Conservation (phyloP, 2,113 vertebrate genomes). For the Brachyistius frenatus region DNA sequence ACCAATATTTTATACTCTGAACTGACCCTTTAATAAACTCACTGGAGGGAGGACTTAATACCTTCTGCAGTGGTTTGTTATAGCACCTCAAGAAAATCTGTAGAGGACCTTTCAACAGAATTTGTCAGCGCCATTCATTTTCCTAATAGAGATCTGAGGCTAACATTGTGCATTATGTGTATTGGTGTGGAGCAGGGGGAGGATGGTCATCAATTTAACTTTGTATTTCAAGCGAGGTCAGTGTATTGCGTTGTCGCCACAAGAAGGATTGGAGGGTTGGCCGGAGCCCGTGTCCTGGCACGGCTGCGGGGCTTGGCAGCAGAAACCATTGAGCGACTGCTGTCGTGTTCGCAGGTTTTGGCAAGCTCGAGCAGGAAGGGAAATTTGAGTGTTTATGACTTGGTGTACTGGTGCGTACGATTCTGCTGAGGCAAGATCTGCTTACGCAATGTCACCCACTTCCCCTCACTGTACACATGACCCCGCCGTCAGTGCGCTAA, state of each 20-base stretch:
- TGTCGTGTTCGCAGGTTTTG: conserved; percentile 66
- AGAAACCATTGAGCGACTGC: conserved; percentile 37
- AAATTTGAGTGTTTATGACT: conserved; percentile 52
- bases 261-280: conserved; percentile 47
- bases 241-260: conserved; percentile 55
- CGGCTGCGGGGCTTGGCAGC: conserved; percentile 55
- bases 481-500: not conserved
- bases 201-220: conserved; percentile 59
- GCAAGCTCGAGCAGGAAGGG: conserved; percentile 58
- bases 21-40: not conserved
- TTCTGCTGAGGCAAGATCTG: conserved; percentile 70
- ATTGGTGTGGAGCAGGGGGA: conserved; percentile 10
- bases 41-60: not conserved
- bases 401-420: conserved; percentile 31
- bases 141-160: conserved; percentile 3
- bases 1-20: not conserved
- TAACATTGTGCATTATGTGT: conserved; percentile 16
- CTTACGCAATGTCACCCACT: conserved; percentile 49
- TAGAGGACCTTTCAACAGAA: not conserved
- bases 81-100: not conserved
- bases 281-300: conserved; percentile 53
- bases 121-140: conserved; percentile 15
- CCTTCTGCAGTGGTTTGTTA: not conserved
- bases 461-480: conserved; percentile 4
- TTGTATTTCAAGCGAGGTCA: conserved; percentile 62